Evolutionary conservation across 2,797 vertebrate species (phyloP).

Genomic region (Coendou prehensilis): DNA sequence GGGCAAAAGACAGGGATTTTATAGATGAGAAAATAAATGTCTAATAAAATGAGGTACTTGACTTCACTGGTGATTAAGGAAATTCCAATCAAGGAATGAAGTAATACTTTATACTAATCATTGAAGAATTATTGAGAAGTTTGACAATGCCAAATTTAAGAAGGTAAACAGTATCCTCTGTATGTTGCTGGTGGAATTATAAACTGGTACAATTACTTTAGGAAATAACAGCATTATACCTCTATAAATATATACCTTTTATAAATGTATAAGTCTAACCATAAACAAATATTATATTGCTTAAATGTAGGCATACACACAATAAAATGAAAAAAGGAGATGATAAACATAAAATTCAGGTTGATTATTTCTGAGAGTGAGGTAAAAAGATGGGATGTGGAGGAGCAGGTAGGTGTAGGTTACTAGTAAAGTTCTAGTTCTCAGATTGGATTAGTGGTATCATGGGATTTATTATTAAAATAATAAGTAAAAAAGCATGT

Average conservation of each 20-base stretch:
- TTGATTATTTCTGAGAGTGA: not conserved
- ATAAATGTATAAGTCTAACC: not conserved
- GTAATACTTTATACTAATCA: not conserved
- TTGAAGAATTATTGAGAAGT: not conserved
- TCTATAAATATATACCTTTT: not conserved
- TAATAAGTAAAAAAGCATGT: not conserved
- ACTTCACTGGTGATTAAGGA: not conserved
- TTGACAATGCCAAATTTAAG: not conserved
- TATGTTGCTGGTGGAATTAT: not conserved
- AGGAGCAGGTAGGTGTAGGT: not conserved
- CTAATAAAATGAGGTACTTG: not conserved
- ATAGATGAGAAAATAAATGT: not conserved
- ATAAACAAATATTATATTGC: slow-evolving; percentile 12
- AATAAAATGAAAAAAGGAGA: not conserved
- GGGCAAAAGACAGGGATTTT: not conserved
- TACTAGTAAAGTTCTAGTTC: slow-evolving; percentile 10
- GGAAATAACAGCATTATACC: not conserved
- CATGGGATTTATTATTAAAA: slow-evolving; percentile 25
- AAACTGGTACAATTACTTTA: not conserved
- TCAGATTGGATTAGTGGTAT: not conserved
- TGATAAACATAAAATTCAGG: not conserved
- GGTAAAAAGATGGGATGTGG: not conserved
- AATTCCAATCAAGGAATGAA: not conserved
- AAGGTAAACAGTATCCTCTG: not conserved
- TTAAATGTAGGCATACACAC: not conserved